A percentile compares a stretch with the other conserved stretches of the same genome.
Conservation (phyloP, 2,797 vertebrate species). For the Phrynocephalus forsythii region DNA sequence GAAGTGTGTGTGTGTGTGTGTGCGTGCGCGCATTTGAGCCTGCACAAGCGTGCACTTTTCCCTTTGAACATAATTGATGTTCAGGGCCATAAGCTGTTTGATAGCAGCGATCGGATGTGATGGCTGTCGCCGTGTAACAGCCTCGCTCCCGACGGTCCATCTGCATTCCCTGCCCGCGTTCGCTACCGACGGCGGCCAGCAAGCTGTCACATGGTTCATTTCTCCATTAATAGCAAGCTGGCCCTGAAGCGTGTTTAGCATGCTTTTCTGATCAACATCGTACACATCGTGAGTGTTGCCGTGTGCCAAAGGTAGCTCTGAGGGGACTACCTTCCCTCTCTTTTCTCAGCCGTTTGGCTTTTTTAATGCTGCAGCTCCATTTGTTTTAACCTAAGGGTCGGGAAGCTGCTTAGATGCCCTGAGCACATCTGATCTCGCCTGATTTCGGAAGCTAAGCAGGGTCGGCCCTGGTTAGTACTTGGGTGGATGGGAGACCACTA, state of each 20-base stretch:
- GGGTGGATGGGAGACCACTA: no score
- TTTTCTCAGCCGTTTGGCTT: no score
- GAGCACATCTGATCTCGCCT: no score
- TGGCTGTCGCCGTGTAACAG: conserved; percentile 55
- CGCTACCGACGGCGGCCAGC: conserved; percentile 55
- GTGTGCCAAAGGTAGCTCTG: not conserved
- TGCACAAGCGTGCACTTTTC: not conserved
- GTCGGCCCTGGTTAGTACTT: no score
- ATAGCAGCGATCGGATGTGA: conserved; percentile 66
- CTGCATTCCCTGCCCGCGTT: conserved; percentile 54
- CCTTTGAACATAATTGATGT: conserved; percentile 46
- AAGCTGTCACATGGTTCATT: conserved; percentile 63
- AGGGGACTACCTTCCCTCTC: not conserved
- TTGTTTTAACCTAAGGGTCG: no score
- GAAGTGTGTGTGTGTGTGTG: not conserved
- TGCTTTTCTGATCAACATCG: conserved; percentile 25
- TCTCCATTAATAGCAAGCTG: conserved; percentile 55
- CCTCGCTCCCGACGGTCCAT: conserved; percentile 63
- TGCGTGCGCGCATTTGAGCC: no score
- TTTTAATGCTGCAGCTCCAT: no score
- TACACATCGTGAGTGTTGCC: conserved; percentile 34
- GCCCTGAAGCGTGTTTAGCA: conserved; percentile 39
- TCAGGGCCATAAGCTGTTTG: conserved; percentile 65
- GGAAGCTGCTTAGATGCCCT: no score
- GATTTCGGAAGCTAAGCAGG: no score